Evolutionary conservation across 2,797 vertebrate genomes (phyloP).

Genomic region (Pyrocephalus nanus): DNA sequence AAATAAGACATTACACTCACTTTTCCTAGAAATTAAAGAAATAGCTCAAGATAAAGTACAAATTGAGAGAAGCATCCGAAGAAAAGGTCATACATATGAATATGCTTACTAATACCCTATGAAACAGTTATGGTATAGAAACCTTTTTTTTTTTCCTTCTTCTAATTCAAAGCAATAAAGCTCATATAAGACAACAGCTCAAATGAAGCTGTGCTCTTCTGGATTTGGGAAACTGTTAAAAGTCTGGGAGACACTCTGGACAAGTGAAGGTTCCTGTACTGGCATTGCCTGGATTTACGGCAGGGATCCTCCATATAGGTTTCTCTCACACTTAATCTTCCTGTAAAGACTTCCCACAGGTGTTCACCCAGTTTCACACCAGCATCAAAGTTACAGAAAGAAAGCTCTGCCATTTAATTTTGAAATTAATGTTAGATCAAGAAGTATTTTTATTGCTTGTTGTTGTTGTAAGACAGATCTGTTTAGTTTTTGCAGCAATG

Average conservation of each 20-base stretch:
- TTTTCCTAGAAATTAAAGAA: conserved; percentile 27
- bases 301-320: background rate
- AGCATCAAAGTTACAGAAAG: background rate
- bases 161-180: background rate
- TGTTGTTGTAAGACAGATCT: background rate
- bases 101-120: background rate
- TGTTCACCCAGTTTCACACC: background rate
- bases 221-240: background rate
- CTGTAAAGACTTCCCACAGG: background rate
- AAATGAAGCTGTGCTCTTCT: background rate
- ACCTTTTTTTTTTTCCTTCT: background rate
- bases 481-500: background rate
- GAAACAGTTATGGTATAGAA: background rate
- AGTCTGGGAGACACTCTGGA: background rate
- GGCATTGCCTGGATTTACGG: background rate
- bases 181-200: background rate
- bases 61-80: background rate
- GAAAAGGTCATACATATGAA: background rate
- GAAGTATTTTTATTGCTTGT: background rate
- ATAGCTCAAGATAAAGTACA: background rate
- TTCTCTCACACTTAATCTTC: background rate
- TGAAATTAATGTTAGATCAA: background rate
- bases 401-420: background rate
- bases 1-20: background rate
- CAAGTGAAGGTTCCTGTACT: background rate